A percentile compares a stretch with the other conserved stretches of the same genome.
Conservation (phyloP, 2,113 vertebrate species). For the Syngnathus typhle region DNA sequence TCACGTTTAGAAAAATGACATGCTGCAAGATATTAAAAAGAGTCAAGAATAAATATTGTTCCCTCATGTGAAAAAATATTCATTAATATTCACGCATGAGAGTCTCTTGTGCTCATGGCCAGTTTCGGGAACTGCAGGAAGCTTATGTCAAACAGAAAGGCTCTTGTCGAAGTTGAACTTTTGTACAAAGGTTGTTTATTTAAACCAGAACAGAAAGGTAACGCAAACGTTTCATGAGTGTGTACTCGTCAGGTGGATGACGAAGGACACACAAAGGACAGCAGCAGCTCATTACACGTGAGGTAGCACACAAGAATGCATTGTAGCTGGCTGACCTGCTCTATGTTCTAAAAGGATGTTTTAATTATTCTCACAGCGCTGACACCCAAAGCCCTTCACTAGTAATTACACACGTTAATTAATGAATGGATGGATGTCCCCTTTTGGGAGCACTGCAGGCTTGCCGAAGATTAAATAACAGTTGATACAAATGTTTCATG, state of each 20-base stretch:
- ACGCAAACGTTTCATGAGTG: not conserved
- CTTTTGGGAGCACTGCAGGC: not conserved
- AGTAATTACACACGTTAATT: constrained; percentile 6
- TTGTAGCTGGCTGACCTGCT: not conserved
- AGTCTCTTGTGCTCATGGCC: no score
- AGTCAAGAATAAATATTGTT: not conserved
- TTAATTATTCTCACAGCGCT: not conserved
- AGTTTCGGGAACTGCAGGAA: not conserved
- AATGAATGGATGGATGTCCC: not conserved
- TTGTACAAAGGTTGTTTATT: constrained; percentile 9
- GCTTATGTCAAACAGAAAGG: not conserved
- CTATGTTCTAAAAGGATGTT: not conserved
- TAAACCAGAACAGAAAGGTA: not conserved
- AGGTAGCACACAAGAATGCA: not conserved
- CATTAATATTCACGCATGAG: no score
- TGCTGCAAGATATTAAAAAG: constrained; percentile 47
- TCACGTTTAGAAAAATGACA: constrained; percentile 61
- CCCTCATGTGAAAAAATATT: not conserved
- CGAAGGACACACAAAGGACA: constrained; percentile 4
- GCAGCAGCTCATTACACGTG: not conserved
- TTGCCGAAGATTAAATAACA: not conserved
- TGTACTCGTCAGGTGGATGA: constrained; percentile 1
- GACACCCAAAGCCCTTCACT: not conserved
- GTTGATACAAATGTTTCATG: not conserved
- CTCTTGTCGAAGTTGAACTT: not conserved